Evolutionary conservation across 2,797 vertebrate species (phyloP).

Genomic region (Semotilus atromaculatus): DNA sequence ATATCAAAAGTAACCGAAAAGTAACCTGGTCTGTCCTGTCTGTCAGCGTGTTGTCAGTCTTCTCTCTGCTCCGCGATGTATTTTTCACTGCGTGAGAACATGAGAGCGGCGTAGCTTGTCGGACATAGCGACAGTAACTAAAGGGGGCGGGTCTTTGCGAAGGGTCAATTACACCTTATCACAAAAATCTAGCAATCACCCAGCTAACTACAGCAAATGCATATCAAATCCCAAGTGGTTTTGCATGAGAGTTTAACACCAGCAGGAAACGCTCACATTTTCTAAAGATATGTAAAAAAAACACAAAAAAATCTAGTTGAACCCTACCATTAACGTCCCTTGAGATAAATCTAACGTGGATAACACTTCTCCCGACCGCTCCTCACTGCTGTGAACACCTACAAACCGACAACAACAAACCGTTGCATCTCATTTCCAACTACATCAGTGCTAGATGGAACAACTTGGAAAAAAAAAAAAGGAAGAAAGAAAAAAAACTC

Average conservation of each 20-base stretch:
- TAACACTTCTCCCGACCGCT: slow-evolving; percentile 6
- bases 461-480: neutral
- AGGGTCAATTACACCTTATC: neutral
- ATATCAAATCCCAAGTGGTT: neutral
- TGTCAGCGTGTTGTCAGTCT: no score
- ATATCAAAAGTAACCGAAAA: no score
- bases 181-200: neutral
- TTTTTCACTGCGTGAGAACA: no score
- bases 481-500: neutral
- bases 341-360: neutral
- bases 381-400: slow-evolving; percentile 25
- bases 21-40: no score
- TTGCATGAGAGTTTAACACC: neutral
- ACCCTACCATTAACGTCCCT: slow-evolving; percentile 10
- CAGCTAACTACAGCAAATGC: neutral
- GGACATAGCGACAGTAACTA: no score
- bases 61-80: no score
- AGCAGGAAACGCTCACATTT: neutral
- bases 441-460: slow-evolving; percentile 13
- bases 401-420: slow-evolving; percentile 49
- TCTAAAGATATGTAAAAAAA: neutral
- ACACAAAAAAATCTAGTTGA: no score
- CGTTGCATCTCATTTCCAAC: neutral
- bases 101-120: no score
- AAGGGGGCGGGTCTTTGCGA: no score